phyloP scores from a whole-genome alignment of 2,113 vertebrate genomes.

The Cacatua alba region DNA sequence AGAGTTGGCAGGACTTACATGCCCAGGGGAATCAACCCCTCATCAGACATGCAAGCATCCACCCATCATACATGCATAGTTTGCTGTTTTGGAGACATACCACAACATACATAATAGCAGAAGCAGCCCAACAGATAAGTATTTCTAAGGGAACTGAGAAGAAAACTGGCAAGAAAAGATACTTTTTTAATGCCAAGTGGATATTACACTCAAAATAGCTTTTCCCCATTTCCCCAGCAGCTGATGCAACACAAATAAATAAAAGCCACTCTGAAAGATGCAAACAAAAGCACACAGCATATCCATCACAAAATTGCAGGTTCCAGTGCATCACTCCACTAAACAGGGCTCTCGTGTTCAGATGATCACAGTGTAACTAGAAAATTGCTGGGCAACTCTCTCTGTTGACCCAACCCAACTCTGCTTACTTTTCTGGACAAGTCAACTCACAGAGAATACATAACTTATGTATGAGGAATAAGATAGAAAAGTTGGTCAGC shows the following conservation, averaged over 20 bases:
- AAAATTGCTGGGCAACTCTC: background rate
- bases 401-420: background rate
- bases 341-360: background rate
- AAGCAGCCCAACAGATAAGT: background rate
- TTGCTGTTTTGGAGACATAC: background rate
- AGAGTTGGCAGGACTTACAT: conserved; percentile 18
- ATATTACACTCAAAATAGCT: conserved; percentile 11
- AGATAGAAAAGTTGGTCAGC: background rate
- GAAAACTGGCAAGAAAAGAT: conserved; percentile 2
- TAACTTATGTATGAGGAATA: background rate
- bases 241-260: conserved; percentile 7
- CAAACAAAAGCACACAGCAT: conserved; percentile 20
- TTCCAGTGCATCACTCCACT: background rate
- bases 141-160: background rate
- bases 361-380: background rate
- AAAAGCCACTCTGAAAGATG: background rate
- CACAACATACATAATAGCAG: background rate
- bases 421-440: background rate
- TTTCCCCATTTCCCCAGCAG: conserved; percentile 28
- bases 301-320: background rate
- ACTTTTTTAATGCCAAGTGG: background rate
- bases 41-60: conserved; percentile 37
- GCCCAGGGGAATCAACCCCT: background rate
- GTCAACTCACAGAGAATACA: background rate
- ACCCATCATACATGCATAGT: background rate